Base-by-base conservation (phyloP, 1,140 invertebrate species). In the Pectinophora gossypiella region DNA sequence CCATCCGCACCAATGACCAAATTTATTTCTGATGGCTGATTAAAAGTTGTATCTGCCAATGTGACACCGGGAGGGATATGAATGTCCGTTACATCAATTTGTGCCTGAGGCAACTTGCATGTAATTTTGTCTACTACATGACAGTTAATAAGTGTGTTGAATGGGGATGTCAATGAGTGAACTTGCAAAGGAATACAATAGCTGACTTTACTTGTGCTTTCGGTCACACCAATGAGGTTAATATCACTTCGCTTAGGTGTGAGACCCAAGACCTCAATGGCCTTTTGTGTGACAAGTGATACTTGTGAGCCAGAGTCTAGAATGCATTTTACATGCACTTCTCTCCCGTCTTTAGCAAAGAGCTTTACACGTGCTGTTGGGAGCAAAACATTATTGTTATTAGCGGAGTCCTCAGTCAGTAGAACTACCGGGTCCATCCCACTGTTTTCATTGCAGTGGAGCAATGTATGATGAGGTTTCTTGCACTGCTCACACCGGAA, bases 81-180 rank as follows among this genome's bases (percentile, higher is more conserved):
- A 21, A 55, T 45, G 12, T 21, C 6, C n/a, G 22, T 12, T n/a
- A 35, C 10, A 19, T 54, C 35, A 18, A 62, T 7, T 21, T 45
- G 12, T 10, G 12, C 21, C 23, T 57, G 60, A 4, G 56, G 60
- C 18, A 62, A 36, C 0, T 62, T 51, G 18, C 52, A 55, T 7
- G 60, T 62, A 1, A 62, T 62, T 43, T 54, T 23, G 1, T 62
- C 48, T 16, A 62, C 44, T 1, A 62, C 42, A 43, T 62, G 60
- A 35, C 42, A 62, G 9, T 51, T 62, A 22, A 58, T 32, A 15
- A 16, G 19, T 13, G 40, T 52, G 12, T 46, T 52, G 43, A 42
- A 61, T 44, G 38, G 32, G 12, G 52, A 27, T 32, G 2, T 50
- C 21, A 54, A 20, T 23, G 51, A 59, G 22, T 50, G 9, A 16